phyloP scores from a whole-genome alignment of 2,888 invertebrate species.

The Drosophila picticornis region DNA sequence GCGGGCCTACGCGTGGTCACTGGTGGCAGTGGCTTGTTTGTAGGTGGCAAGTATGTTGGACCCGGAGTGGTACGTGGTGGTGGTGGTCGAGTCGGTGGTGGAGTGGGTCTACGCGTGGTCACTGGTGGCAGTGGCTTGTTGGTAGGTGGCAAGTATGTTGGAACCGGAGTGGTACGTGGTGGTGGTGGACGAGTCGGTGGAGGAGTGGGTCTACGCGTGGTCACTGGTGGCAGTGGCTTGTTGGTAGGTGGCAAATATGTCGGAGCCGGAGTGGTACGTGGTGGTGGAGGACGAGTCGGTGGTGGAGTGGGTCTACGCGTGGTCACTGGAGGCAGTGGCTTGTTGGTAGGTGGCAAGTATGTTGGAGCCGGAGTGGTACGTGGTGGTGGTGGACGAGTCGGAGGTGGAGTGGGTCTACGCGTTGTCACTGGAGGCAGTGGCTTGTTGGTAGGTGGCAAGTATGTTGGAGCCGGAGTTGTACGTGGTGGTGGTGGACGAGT shows the following conservation, averaged over 20 bases:
- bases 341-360: constrained; percentile 30
- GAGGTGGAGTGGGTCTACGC: constrained; percentile 16
- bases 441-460: constrained; percentile 57
- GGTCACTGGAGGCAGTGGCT: constrained; percentile 44
- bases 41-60: constrained; percentile 63
- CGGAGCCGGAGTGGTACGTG: constrained; percentile 40
- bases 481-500: constrained; percentile 27
- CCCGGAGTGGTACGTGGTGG: constrained; percentile 37
- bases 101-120: constrained; percentile 7
- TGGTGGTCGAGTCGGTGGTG: constrained; percentile 28
- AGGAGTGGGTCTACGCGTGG: constrained; percentile 42
- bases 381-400: constrained; percentile 5
- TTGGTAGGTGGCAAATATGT: constrained; percentile 62
- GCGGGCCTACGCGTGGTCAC: constrained; percentile 37
- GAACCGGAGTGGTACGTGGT: background rate
- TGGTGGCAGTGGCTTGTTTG: constrained; percentile 56
- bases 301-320: constrained; percentile 36
- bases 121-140: constrained; percentile 1
- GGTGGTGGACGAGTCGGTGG: constrained; percentile 13
- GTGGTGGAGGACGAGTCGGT: constrained; percentile 19
- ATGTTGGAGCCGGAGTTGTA: constrained; percentile 44
- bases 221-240: constrained; percentile 49
- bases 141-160: constrained; percentile 1
- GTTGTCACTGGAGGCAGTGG: constrained; percentile 55
- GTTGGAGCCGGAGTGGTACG: constrained; percentile 15